Percentiles rank a stretch among this genome's conserved stretches.
phyloP scores from a whole-genome alignment of 1,140 invertebrate species.

The Tetramorium parvispinum region DNA sequence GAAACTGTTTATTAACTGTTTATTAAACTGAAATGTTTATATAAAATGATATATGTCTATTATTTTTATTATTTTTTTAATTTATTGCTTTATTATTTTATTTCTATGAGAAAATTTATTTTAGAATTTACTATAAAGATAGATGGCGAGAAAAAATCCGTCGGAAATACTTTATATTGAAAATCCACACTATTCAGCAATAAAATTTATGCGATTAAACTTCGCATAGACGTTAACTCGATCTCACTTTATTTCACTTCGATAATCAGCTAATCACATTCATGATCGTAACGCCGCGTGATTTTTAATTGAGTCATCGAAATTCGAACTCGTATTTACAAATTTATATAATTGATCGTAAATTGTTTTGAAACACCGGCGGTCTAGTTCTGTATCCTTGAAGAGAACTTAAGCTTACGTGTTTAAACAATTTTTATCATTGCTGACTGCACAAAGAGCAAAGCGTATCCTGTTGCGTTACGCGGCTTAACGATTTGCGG shows the following conservation, averaged over 20 bases:
- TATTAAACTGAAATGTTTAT: no score
- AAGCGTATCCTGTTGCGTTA: background rate
- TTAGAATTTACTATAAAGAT: background rate
- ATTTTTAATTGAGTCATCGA: slow-evolving; percentile 34
- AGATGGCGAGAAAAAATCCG: background rate
- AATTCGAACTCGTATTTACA: slow-evolving; percentile 44
- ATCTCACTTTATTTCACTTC: background rate
- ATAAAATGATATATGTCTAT: background rate
- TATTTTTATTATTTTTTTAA: no score
- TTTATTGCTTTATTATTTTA: background rate
- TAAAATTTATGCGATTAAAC: background rate
- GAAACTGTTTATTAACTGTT: no score
- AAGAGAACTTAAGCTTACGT: slow-evolving; percentile 6
- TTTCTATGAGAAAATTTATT: background rate
- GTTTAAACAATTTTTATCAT: slow-evolving; percentile 30
- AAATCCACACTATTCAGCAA: slow-evolving; percentile 5
- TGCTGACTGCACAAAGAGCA: background rate
- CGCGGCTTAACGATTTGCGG: background rate
- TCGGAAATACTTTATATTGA: background rate
- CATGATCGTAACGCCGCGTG: background rate
- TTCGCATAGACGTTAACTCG: background rate
- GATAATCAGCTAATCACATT: background rate
- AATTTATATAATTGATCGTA: background rate
- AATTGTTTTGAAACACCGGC: slow-evolving; percentile 25
- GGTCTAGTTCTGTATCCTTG: slow-evolving; percentile 30